Conservation (phyloP, 2,113 vertebrate genomes). For the Nothobranchius furzeri region DNA sequence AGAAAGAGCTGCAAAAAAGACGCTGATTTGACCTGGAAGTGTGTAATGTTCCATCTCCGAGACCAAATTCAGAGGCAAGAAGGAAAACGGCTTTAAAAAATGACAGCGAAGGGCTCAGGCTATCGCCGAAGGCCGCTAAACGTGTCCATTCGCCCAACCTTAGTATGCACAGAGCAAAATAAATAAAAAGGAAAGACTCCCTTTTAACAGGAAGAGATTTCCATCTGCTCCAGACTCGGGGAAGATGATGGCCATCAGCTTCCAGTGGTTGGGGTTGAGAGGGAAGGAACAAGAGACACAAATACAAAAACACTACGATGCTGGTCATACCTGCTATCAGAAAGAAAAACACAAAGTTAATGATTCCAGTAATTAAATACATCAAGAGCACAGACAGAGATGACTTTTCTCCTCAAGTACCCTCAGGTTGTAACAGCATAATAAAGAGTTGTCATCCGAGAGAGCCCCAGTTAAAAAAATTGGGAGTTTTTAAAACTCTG, state of each 20-base stretch:
- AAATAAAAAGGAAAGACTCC: conserved; percentile 6
- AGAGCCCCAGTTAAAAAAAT: too few relatives aligned
- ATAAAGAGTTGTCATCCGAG: too few relatives aligned
- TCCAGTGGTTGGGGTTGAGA: not conserved
- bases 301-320: not conserved
- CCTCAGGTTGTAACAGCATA: too few relatives aligned
- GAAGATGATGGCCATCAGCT: conserved; percentile 5
- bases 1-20: too few relatives aligned
- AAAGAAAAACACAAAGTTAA: conserved; percentile 11
- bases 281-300: not conserved
- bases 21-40: too few relatives aligned
- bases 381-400: not conserved
- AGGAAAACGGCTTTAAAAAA: too few relatives aligned
- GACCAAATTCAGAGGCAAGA: too few relatives aligned
- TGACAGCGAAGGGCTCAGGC: too few relatives aligned
- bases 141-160: not conserved
- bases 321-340: conserved; percentile 7
- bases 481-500: too few relatives aligned
- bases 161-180: not conserved
- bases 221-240: conserved; percentile 7
- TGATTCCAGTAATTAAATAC: not conserved
- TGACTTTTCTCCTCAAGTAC: not conserved
- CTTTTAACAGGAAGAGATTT: conserved; percentile 22
- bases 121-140: too few relatives aligned
- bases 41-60: too few relatives aligned